Percentiles rank a stretch among this genome's conserved stretches.
These are phyloP conservation scores for Antheraea yamamai DNA, from an alignment of 2,888 invertebrate species.

Conservation along the genomic window DNA sequence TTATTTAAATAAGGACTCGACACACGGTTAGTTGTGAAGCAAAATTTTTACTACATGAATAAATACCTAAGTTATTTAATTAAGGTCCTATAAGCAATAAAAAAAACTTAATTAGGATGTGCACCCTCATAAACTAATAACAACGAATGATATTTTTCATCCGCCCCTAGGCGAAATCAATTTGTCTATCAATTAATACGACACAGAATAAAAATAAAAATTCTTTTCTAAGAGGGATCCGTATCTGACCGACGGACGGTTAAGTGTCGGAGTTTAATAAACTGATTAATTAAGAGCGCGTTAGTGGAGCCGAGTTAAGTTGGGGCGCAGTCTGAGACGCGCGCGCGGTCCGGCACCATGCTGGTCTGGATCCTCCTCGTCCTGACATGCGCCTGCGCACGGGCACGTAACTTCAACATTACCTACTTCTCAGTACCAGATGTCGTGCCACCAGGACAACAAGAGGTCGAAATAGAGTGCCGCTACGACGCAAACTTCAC, in stretches of 20 bases:
- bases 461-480: slow-evolving; percentile 68
- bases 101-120: slow-evolving; percentile 31
- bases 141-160: slow-evolving; percentile 41
- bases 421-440: slow-evolving; percentile 63
- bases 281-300: slow-evolving; percentile 77
- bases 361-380: slow-evolving; percentile 48
- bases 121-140: slow-evolving; percentile 33
- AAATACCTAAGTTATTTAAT: too few species aligned
- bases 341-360: slow-evolving; percentile 68
- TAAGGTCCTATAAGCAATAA: background rate
- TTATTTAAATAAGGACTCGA: too few species aligned
- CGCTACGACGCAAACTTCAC: slow-evolving; percentile 74
- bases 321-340: slow-evolving; percentile 64
- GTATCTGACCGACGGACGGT: slow-evolving; percentile 62
- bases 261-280: slow-evolving; percentile 79
- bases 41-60: too few species aligned
- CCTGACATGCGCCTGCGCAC: slow-evolving; percentile 35
- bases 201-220: slow-evolving; percentile 42
- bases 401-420: slow-evolving; percentile 61
- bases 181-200: slow-evolving; percentile 69
- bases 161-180: slow-evolving; percentile 63
- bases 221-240: slow-evolving; percentile 56
- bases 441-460: slow-evolving; percentile 54
- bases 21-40: too few species aligned
- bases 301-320: slow-evolving; percentile 51